phyloP scores from a whole-genome alignment of 2,113 vertebrate species.

The Vulpes vulpes region DNA sequence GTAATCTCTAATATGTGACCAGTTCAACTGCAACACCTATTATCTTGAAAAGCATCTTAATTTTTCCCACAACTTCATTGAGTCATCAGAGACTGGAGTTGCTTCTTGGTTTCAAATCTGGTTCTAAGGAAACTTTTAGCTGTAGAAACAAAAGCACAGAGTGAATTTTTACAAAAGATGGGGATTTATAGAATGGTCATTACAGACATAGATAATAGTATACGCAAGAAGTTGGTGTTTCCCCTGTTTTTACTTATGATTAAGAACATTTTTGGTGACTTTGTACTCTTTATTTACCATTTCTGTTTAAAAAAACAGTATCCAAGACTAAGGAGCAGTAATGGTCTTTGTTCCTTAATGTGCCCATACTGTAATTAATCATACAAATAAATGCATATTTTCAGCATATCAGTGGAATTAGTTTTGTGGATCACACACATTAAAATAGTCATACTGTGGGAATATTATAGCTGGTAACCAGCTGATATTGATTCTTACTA shows the following conservation, averaged over 20 bases:
- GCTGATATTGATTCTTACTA: conserved; percentile 87
- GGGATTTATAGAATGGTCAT: conserved; percentile 77
- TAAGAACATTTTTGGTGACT: conserved; percentile 81
- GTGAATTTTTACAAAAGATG: conserved; percentile 85
- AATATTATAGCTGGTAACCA: conserved; percentile 91
- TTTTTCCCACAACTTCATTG: conserved; percentile 73
- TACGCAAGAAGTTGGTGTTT: conserved; percentile 71
- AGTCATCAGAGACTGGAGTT: conserved; percentile 80
- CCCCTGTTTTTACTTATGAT: conserved; percentile 64
- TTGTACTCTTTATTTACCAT: conserved; percentile 77
- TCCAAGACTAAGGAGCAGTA: conserved; percentile 76
- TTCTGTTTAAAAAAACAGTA: conserved; percentile 85
- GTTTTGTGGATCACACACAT: conserved; percentile 82
- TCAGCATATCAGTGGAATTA: conserved; percentile 72
- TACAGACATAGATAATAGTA: conserved; percentile 59
- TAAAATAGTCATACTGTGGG: conserved; percentile 80
- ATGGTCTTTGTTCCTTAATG: conserved; percentile 77
- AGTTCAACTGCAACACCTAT: conserved; percentile 87
- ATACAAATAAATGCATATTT: conserved; percentile 66
- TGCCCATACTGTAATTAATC: conserved; percentile 72
- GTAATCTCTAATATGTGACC: conserved; percentile 81
- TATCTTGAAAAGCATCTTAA: conserved; percentile 77
- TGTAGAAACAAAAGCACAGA: conserved; percentile 89
- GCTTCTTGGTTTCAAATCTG: conserved; percentile 80
- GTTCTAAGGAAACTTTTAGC: conserved; percentile 80